phyloP scores from a whole-genome alignment of 1,140 invertebrate genomes.

The Drosophila triauraria region DNA sequence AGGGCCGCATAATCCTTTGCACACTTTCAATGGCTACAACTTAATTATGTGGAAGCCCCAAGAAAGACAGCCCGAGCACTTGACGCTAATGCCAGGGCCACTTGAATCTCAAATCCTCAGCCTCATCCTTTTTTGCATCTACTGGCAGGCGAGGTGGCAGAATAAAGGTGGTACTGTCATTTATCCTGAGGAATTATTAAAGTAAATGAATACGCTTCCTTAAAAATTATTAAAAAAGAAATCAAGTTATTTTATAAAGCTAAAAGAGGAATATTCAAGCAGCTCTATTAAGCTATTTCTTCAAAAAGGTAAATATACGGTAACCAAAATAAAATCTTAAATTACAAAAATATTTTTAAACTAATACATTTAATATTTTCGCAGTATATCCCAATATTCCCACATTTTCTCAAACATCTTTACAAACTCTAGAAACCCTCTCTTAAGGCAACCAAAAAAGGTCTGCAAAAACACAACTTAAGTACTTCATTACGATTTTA shows the following conservation, averaged over 20 bases:
- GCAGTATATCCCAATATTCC: too few species aligned
- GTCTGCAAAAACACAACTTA: constrained; percentile 44
- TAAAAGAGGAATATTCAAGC: too few species aligned
- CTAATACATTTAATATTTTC: too few species aligned
- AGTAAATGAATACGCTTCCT: not conserved
- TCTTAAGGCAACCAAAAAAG: constrained; percentile 17
- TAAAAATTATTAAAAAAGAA: not conserved
- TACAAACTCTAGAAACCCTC: not conserved
- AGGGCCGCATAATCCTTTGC: constrained; percentile 47
- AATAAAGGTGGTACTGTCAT: not conserved
- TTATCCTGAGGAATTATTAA: too few species aligned
- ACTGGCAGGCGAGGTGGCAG: constrained; percentile 6
- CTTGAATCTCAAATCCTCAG: constrained; percentile 50
- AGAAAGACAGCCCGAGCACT: constrained; percentile 36
- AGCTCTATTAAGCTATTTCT: too few species aligned
- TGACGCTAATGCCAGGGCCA: constrained; percentile 49
- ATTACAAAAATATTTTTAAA: too few species aligned
- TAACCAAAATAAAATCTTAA: too few species aligned
- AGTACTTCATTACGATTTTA: constrained; percentile 77
- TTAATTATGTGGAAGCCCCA: constrained; percentile 62
- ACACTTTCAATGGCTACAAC: constrained; percentile 46
- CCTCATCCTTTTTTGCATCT: constrained; percentile 6
- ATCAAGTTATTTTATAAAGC: not conserved
- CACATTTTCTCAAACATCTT: too few species aligned
- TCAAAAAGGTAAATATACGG: too few species aligned